Conservation (phyloP, 2,113 vertebrate species). For the Trochalopteron elliotii region DNA sequence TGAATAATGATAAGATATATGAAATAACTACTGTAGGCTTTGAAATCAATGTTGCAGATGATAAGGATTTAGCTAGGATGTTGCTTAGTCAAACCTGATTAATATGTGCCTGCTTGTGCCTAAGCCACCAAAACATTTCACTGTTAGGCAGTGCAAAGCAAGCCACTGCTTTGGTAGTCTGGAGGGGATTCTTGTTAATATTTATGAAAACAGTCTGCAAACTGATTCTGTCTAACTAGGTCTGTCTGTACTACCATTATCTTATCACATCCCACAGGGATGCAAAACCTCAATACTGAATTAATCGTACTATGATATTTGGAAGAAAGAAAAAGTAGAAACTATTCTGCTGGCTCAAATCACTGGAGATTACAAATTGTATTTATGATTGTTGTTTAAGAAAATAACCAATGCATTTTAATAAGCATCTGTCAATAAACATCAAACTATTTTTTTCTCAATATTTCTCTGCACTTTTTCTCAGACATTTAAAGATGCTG, state of each 20-base stretch:
- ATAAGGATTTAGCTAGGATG: conserved; percentile 7
- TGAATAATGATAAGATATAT: conserved; percentile 10
- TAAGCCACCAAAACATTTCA: conserved; percentile 30
- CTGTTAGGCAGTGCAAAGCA: background rate
- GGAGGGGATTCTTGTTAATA: conserved; percentile 37
- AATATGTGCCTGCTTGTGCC: conserved; percentile 30
- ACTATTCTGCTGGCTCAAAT: background rate
- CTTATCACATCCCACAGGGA: background rate
- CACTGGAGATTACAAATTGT: background rate
- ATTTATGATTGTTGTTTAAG: background rate
- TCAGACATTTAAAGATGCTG: background rate
- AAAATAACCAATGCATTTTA: background rate
- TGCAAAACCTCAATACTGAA: background rate
- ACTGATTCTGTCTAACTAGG: background rate
- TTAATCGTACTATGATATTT: background rate
- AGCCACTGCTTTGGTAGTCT: background rate
- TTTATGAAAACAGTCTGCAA: conserved; percentile 32
- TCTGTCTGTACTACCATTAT: conserved; percentile 29
- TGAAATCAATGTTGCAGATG: conserved; percentile 41
- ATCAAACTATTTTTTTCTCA: background rate
- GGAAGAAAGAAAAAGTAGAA: background rate
- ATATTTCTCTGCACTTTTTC: background rate
- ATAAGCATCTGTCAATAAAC: conserved; percentile 6
- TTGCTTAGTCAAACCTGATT: conserved; percentile 42
- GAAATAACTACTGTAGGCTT: conserved; percentile 19